Evolutionary conservation across 2,888 invertebrate species (phyloP), one percentile per base, ranked within the genome.

Genomic region (Drosophila nr. perissopoda): DNA sequence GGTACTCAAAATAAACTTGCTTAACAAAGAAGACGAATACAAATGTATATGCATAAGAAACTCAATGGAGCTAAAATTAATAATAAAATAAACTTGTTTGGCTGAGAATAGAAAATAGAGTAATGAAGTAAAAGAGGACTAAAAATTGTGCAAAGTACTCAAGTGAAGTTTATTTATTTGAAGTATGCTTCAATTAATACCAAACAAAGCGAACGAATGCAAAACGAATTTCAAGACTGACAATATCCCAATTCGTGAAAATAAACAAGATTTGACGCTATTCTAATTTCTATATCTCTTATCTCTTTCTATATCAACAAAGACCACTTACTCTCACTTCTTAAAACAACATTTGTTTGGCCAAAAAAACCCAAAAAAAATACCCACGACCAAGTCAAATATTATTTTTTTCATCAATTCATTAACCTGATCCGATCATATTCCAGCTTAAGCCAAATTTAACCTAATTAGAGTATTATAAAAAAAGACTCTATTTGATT

Each of bases 401-500:
- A 4, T 16, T 16, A 8, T 46, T 13, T 46, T 46, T 21, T 18
- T 46, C 7, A 16, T 2, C 53, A 11, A 18, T 16, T 29, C 6
- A 40, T 10, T n/a, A 16, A 42, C 1, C 42, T 21, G 40, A 8
- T n/a, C 21, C 31, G 11, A 13, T 21, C 21, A 16, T 21, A 42
- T 59, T 58, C 70, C 36, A 62, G 75, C 60, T 70, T 68, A 60
- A 29, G 38, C 48, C 5, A 56, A 57, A 56, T 65, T 60, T 53
- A 63, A 60, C 68, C 52, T 53, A 68, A 78, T 75, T 79, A 68
- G 62, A 64, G 67, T 53, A 46, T 71, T 58, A 40, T 57, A 29
- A 62, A 36, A 64, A 40, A 16, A 67, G 58, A 64, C 51, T 33
- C n/a, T 27, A 18, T 59, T 51, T 64, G 48, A 21, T 33, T 31